Evolutionary conservation across 2,888 invertebrate species (phyloP).

Genomic region (Brachyopa scutellaris): DNA sequence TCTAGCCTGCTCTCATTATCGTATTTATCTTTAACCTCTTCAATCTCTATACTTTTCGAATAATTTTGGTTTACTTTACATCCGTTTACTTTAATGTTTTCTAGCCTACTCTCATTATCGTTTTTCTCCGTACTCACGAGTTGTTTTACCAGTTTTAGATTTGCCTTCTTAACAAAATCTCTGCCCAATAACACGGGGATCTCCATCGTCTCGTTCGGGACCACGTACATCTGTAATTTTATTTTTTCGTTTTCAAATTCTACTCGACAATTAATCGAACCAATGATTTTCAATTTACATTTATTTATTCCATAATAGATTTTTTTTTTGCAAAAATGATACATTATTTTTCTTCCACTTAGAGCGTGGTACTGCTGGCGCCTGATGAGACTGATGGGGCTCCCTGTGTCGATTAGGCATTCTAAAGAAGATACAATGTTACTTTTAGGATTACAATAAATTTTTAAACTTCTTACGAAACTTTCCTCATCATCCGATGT

Average conservation of each 20-base stretch:
- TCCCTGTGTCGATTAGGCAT: constrained; percentile 22
- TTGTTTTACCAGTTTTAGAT: not conserved
- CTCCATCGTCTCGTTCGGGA: constrained; percentile 17
- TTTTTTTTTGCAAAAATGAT: not conserved
- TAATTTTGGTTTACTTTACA: no score
- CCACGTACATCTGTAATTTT: constrained; percentile 1
- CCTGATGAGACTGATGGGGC: constrained; percentile 17
- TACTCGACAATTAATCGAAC: not conserved
- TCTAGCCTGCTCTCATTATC: not conserved
- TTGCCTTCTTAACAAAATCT: constrained; percentile 22
- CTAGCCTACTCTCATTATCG: not conserved
- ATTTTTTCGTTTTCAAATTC: constrained; percentile 1
- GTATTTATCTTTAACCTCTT: not conserved
- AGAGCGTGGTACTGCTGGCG: not conserved
- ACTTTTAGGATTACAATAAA: not conserved
- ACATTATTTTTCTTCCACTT: not conserved
- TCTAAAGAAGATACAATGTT: constrained; percentile 7
- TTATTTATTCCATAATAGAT: no score
- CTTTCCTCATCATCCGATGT: not conserved
- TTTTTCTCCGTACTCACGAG: not conserved
- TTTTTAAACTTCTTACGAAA: constrained; percentile 16
- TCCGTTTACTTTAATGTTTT: not conserved
- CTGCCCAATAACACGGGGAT: constrained; percentile 10
- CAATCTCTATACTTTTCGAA: no score
- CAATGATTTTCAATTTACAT: constrained; percentile 4